Evolutionary conservation across 2,888 invertebrate species (phyloP).

Genomic region (Netelia melanura): DNA sequence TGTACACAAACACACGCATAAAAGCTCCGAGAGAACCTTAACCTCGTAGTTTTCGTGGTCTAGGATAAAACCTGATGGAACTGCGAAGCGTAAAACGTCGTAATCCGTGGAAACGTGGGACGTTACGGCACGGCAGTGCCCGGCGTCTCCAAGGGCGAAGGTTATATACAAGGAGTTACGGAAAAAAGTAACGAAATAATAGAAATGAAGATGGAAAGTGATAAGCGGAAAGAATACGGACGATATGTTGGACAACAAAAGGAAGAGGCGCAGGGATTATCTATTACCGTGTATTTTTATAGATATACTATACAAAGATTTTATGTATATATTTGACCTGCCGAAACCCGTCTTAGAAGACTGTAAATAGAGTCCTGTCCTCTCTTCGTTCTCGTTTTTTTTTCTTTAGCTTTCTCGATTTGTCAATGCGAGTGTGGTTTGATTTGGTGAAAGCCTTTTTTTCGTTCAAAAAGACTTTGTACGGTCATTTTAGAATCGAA

Average conservation of each 20-base stretch:
- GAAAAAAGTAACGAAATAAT: background rate
- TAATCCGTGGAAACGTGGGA: conserved; percentile 59
- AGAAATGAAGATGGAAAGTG: conserved; percentile 22
- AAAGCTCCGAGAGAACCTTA: conserved; percentile 16
- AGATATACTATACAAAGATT: no score
- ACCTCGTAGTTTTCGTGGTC: conserved; percentile 43
- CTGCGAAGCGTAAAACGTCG: conserved; percentile 65
- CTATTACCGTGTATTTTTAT: no score
- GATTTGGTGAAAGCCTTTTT: no score
- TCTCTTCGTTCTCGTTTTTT: no score
- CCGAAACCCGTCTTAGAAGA: no score
- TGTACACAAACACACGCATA: conserved; percentile 20
- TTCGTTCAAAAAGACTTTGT: no score
- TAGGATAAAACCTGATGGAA: conserved; percentile 52
- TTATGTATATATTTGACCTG: no score
- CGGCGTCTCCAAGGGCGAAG: conserved; percentile 14
- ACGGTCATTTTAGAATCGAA: no score
- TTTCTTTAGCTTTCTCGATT: no score
- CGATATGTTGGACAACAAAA: background rate
- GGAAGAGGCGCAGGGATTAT: background rate
- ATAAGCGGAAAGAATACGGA: background rate
- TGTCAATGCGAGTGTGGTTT: no score
- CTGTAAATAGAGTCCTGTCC: no score
- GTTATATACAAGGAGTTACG: conserved; percentile 17
- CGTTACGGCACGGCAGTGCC: conserved; percentile 2